Base-by-base conservation (phyloP, 2,797 vertebrate genomes). In the Carcharodon carcharias region DNA sequence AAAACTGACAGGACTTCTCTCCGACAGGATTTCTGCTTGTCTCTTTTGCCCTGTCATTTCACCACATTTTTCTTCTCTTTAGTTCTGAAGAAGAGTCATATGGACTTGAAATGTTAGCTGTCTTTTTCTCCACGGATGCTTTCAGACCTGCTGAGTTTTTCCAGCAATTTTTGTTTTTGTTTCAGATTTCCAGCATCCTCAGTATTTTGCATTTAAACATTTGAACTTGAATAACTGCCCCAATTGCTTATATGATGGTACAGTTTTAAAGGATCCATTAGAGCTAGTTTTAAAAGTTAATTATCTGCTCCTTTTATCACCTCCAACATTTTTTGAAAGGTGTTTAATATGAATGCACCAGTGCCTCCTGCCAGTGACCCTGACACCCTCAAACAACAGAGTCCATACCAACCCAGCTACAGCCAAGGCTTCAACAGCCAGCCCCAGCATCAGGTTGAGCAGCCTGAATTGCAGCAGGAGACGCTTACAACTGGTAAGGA, bases 341-440 rank as follows among this genome's bases (percentile, higher is more conserved):
- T 99, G 96, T 99, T 99, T 97, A 99, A 99, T 97, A 98, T 99
- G 98, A 99, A 99, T 96, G 98, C 99, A 96, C 99, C 99, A 67
- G 98, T 99, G 97, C 99, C 99, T 97, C 98, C 99, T 97, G 97
- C 98, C 97, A 98, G 98, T 97, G 99, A 99, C 97, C 97, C 98
- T 96, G 99, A 99, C 96, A 97, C 98, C 94, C 98, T 99, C 97
- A 99, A 99, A 97, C 98, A 98, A 96, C 96, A 98, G 96, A 98
- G 97, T 97, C 99, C 99, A 96, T 99, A 99, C 97, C 98, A 99
- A 97, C 97, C 98, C 97, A 98, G 98, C 98, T 99, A 99, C 88
- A 98, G 97, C 97, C 99, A 98, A 97, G 98, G 98, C 96, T 99
- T 99, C 97, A 98, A 98, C 97, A 98, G 97, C 97, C 99, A 98